phyloP scores from a whole-genome alignment of 2,888 invertebrate species.

The Charanyca ferruginea region DNA sequence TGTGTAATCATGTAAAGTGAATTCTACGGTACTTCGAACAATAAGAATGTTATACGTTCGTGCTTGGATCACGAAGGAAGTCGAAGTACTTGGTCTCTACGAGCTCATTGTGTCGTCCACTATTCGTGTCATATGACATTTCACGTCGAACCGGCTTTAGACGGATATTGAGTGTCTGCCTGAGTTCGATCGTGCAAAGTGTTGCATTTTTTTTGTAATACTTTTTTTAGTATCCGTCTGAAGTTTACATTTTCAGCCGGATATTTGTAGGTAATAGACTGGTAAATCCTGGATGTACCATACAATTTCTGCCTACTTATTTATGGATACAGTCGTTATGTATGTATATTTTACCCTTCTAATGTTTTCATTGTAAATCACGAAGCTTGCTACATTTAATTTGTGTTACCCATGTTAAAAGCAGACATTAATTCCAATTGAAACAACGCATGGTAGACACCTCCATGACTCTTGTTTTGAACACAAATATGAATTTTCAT shows the following conservation, averaged over 20 bases:
- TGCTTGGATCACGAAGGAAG: not conserved
- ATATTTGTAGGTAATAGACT: too few relatives aligned
- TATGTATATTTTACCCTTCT: not conserved
- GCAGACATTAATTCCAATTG: conserved; percentile 38
- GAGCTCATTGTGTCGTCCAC: not conserved
- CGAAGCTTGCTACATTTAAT: conserved; percentile 25
- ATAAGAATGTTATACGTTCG: too few relatives aligned
- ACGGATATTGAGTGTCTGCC: too few relatives aligned
- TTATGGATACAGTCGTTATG: not conserved
- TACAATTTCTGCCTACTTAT: not conserved
- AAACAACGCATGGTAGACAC: conserved; percentile 4
- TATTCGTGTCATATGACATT: not conserved
- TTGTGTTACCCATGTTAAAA: conserved; percentile 25
- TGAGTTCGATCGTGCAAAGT: too few relatives aligned
- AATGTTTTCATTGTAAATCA: conserved; percentile 9
- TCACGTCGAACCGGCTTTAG: too few relatives aligned
- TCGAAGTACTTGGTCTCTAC: not conserved
- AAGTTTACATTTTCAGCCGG: too few relatives aligned
- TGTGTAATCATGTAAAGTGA: too few relatives aligned
- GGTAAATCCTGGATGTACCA: too few relatives aligned
- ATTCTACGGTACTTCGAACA: too few relatives aligned
- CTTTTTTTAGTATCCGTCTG: too few relatives aligned
- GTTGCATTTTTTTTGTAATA: too few relatives aligned
- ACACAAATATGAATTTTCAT: conserved; percentile 27
- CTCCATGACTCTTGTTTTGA: conserved; percentile 33